Evolutionary conservation across 2,113 vertebrate genomes (phyloP), one percentile per base, ranked within the genome.

Genomic region (Reinhardtius hippoglossoides): DNA sequence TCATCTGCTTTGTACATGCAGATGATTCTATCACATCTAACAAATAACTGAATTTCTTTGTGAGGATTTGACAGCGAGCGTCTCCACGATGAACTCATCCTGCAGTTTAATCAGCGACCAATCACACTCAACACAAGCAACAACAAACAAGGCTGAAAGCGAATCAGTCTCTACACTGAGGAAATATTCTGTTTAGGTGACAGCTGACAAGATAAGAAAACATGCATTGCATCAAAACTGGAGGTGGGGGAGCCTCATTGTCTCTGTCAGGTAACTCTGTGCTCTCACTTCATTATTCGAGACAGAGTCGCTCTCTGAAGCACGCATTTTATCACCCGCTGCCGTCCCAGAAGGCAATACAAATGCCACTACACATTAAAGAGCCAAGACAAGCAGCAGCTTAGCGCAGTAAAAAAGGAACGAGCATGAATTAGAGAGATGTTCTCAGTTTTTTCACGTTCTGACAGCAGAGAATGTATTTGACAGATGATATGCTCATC

Each of bases 251-350:
- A 27, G 26, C 48, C 16, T 62, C 48, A 16, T 8, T 72, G 26
- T 20, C 24, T 20, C 8, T 20, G n/a, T 56, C 61, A 46, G n/a
- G 40, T 44, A 63, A 40, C 68, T 44, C 16, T 16, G 24, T 13
- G 3, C 7, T 12, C 57, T 64, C 58, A 3, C 35, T 46, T 74
- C 46, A 69, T 83, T 55, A 78, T 65, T 65, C 35, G 12, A 44
- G 10, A 2, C 65, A 21, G 12, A 52, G 16, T 14, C 64, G 12
- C 57, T 23, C 42, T 68, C 54, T 73, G 63, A 74, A 74, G 52
- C n/a, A 8, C 0, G 0, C 70, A 35, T 58, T 35, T 57, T 55
- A 35, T 77, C 40, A 52, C 54, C 20, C 5, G 24, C 20, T 64
- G 40, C 10, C 13, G 40, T 42, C 50, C 57, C 74, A 23, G 13